A percentile compares a stretch with the other conserved stretches of the same genome.
Conservation (phyloP, 2,113 vertebrate genomes). For the Chaetodon auriga region DNA sequence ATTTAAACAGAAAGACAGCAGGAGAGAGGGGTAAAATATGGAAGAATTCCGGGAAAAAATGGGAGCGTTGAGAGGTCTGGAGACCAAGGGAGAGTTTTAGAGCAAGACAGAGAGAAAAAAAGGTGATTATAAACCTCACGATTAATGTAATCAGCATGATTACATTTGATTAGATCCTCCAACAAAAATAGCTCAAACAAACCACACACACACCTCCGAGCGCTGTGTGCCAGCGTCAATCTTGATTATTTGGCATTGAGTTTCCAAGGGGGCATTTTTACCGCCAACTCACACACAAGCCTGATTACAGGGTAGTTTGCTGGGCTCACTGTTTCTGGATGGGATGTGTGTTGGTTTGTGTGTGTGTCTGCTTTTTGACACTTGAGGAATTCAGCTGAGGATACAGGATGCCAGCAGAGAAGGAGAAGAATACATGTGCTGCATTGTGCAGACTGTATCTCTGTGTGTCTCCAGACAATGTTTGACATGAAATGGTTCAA, state of each 20-base stretch:
- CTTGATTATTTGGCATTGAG: constrained; percentile 74
- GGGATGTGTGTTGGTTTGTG: constrained; percentile 14
- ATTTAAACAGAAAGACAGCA: too few relatives aligned
- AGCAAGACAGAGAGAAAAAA: constrained; percentile 25
- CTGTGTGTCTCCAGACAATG: neutral
- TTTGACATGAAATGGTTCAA: neutral
- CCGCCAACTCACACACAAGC: constrained; percentile 46
- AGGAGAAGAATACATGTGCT: neutral
- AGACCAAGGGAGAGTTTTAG: constrained; percentile 39
- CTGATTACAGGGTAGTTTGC: constrained; percentile 62
- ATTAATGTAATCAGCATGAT: constrained; percentile 78
- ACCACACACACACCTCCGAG: constrained; percentile 54
- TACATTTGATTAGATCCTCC: constrained; percentile 77
- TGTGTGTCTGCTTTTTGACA: constrained; percentile 21
- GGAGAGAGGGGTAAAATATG: too few relatives aligned
- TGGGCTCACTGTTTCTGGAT: constrained; percentile 43
- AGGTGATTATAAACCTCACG: constrained; percentile 64
- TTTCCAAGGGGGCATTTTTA: constrained; percentile 74
- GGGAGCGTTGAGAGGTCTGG: too few relatives aligned
- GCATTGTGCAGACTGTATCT: neutral
- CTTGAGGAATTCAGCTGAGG: constrained; percentile 14
- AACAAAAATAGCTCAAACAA: constrained; percentile 73
- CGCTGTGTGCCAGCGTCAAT: constrained; percentile 58
- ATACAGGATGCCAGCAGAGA: constrained; percentile 7
- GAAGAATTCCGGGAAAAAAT: too few relatives aligned